phyloP scores from a whole-genome alignment of 2,888 invertebrate genomes.

The Sphaerolaimus hirsutus region DNA sequence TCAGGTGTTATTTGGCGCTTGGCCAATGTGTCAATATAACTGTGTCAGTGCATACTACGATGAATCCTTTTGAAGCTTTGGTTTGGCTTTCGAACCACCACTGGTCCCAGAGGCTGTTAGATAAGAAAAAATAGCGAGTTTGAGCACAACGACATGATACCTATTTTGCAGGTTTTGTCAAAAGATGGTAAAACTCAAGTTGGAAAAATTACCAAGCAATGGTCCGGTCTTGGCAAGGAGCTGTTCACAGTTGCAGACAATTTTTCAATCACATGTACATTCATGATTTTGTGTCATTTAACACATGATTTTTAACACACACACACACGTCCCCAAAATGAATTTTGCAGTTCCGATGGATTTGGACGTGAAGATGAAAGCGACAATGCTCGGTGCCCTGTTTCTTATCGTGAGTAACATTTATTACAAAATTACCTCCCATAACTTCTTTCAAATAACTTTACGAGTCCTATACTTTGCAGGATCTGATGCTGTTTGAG shows the following conservation, averaged over 20 bases:
- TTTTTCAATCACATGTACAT: constrained; percentile 50
- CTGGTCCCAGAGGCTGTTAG: neutral
- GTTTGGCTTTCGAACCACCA: too few species aligned
- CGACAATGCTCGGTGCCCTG: constrained; percentile 3
- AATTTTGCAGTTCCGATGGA: constrained; percentile 4
- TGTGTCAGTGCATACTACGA: too few species aligned
- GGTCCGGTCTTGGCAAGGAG: constrained; percentile 58
- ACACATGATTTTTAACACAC: too few species aligned
- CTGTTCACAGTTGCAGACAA: constrained; percentile 60
- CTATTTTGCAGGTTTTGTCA: neutral
- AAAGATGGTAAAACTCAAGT: constrained; percentile 32
- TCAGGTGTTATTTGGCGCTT: too few species aligned
- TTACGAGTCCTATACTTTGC: too few species aligned
- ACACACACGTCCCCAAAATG: neutral
- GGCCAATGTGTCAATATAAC: too few species aligned
- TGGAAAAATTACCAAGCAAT: constrained; percentile 66
- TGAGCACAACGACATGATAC: too few species aligned
- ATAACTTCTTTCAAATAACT: too few species aligned
- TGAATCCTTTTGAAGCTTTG: too few species aligned
- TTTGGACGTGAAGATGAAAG: constrained; percentile 5
- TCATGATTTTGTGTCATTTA: too few species aligned
- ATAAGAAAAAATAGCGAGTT: neutral
- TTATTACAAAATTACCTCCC: too few species aligned
- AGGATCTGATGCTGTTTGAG: too few species aligned
- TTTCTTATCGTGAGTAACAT: constrained; percentile 3